Evolutionary conservation across 2,888 invertebrate genomes (phyloP).

Genomic region (Drosophila subquinaria): DNA sequence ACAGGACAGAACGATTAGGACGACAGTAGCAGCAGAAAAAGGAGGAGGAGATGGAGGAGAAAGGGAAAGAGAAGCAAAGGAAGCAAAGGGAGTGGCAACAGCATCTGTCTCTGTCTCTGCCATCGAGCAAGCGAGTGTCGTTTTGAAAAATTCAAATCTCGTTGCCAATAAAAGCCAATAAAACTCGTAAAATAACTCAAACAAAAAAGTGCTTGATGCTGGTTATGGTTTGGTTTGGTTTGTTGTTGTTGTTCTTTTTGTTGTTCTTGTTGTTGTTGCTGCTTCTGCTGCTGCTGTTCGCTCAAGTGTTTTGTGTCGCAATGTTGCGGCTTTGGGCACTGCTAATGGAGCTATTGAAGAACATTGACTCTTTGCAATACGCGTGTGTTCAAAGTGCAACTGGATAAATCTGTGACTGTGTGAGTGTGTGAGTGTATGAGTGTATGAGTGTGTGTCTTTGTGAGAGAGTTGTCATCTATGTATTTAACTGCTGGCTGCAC

Average conservation of each 20-base stretch:
- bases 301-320: conserved; percentile 77
- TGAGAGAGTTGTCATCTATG: conserved; percentile 43
- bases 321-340: conserved; percentile 66
- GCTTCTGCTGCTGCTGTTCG: conserved; percentile 38
- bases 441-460: conserved; percentile 1
- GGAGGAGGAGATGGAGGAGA: neutral
- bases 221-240: conserved; percentile 9
- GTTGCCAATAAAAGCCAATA: conserved; percentile 82
- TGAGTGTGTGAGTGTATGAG: neutral
- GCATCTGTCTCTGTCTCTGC: conserved; percentile 35
- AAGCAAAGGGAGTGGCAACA: conserved; percentile 5
- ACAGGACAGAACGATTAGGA: conserved; percentile 50
- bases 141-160: conserved; percentile 80
- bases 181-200: conserved; percentile 82
- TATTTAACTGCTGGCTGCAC: conserved; percentile 42
- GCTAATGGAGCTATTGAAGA: conserved; percentile 57
- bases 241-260: conserved; percentile 28
- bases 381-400: conserved; percentile 21
- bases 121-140: conserved; percentile 60
- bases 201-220: conserved; percentile 41
- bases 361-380: conserved; percentile 43
- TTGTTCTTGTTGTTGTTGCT: conserved; percentile 1
- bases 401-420: neutral
- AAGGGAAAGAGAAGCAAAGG: neutral
- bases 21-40: conserved; percentile 23